Base-by-base conservation (phyloP, 2,797 vertebrate species). In the Gallirallus australis region DNA sequence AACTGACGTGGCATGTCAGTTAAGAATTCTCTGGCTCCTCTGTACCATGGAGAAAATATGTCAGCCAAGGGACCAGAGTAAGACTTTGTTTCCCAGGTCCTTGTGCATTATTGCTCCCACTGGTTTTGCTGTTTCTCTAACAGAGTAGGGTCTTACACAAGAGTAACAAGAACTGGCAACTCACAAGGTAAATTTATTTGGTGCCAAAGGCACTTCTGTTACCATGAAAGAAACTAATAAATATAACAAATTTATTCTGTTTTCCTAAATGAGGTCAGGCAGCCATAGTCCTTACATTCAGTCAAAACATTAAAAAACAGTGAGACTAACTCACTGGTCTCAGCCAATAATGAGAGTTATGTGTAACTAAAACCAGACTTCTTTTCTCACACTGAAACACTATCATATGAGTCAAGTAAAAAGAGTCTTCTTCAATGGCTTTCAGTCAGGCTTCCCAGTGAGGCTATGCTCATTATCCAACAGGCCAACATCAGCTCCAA, bases 1-100 rank as follows among this genome's bases (percentile, higher is more conserved):
- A 68, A 19, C 12, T 21, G 35, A 12, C 5, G 7, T 1, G 1
- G 19, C 9, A 2, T 27, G 47, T 24, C 40, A 52, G 6, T 61
- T 53, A 54, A 47, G 8, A 64, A 40, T n/a, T 84, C 45, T 45
- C 53, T 86, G 37, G 19, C 15, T 69, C 42, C 40, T 77, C 40
- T 30, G 11, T 64, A 21, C 27, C 39, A 37, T 30, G 11, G 54
- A 40, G 42, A 77, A 86, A 48, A 25, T 11, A n/a, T 0, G 21
- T 20, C 16, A 88, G 33, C 4, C 7, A 2, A 82, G 16, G 24
- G 21, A 65, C 8, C 21, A 77, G 33, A 45, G 27, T 5, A 60
- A 60, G 47, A 35, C 31, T 18, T 48, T 18, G 21, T 53, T 77
- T 80, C 33, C 39, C 10, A 6, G 30, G 12, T 80, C 15, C 33